phyloP scores from a whole-genome alignment of 1,140 invertebrate genomes.

The Trypoxylus dichotomus region DNA sequence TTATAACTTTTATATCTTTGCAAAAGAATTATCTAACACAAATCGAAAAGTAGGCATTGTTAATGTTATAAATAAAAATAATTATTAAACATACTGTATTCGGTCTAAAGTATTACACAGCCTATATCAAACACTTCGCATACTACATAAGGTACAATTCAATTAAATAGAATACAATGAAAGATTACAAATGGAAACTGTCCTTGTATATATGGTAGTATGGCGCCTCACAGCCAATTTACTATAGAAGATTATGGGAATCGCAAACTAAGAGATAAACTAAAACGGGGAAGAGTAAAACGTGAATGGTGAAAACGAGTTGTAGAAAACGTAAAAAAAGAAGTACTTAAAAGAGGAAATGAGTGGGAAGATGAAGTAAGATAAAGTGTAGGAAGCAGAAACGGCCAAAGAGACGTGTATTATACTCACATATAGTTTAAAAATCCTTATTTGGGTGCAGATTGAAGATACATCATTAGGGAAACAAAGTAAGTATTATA shows the following conservation, averaged over 20 bases:
- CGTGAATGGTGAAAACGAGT: constrained; percentile 5
- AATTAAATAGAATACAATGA: background rate
- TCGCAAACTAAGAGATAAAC: background rate
- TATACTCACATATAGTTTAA: background rate
- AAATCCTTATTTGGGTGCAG: background rate
- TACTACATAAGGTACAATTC: background rate
- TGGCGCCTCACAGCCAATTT: background rate
- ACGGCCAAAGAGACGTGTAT: background rate
- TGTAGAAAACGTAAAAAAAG: constrained; percentile 2
- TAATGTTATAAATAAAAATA: too few species aligned
- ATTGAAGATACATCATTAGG: background rate
- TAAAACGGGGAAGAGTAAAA: background rate
- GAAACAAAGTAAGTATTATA: background rate
- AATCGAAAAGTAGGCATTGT: too few species aligned
- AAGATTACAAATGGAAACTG: background rate
- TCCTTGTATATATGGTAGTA: background rate
- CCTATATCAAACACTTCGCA: too few species aligned
- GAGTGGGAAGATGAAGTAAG: constrained; percentile 1
- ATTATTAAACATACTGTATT: too few species aligned
- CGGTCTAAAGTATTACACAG: too few species aligned
- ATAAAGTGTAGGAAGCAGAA: constrained; percentile 1
- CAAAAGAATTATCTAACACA: too few species aligned
- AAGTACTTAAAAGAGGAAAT: background rate
- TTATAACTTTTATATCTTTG: too few species aligned
- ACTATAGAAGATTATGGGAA: background rate